phyloP scores from a whole-genome alignment of 2,797 vertebrate species.

The Cottoperca gobio region DNA sequence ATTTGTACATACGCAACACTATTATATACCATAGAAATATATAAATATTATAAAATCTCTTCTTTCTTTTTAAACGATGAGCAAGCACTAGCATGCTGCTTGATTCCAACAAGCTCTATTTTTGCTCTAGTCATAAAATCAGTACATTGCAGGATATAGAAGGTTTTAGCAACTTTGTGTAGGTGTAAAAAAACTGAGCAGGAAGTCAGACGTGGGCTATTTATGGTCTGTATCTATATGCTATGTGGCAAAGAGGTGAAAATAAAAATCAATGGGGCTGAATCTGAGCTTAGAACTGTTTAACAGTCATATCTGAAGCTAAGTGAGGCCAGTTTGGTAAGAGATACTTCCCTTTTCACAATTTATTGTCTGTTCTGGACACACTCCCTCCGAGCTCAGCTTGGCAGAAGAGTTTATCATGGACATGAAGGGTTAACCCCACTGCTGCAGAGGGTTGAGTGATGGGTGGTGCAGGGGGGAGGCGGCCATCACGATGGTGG shows the following conservation, averaged over 20 bases:
- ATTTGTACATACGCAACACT: conserved; percentile 79
- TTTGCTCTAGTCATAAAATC: conserved; percentile 62
- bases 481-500: conserved; percentile 80
- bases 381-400: conserved; percentile 38
- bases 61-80: conserved; percentile 54
- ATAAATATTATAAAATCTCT: conserved; percentile 85
- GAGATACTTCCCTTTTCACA: conserved; percentile 64
- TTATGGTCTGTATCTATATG: conserved; percentile 37
- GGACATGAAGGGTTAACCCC: conserved; percentile 42
- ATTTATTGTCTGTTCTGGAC: conserved; percentile 45
- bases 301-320: conserved; percentile 82
- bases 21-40: conserved; percentile 86
- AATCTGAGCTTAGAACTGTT: conserved; percentile 77
- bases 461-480: conserved; percentile 27
- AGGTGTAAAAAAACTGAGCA: conserved; percentile 31
- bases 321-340: conserved; percentile 59
- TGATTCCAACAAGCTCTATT: conserved; percentile 66
- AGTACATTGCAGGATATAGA: conserved; percentile 52
- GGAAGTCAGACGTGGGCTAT: conserved; percentile 49
- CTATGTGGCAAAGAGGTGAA: conserved; percentile 65
- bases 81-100: conserved; percentile 80
- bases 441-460: conserved; percentile 44
- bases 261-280: conserved; percentile 59
- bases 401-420: conserved; percentile 17
- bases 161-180: conserved; percentile 49